These are phyloP conservation scores for Nomada hirtipes DNA, from an alignment of 2,888 invertebrate species.

Conservation along the genomic window DNA sequence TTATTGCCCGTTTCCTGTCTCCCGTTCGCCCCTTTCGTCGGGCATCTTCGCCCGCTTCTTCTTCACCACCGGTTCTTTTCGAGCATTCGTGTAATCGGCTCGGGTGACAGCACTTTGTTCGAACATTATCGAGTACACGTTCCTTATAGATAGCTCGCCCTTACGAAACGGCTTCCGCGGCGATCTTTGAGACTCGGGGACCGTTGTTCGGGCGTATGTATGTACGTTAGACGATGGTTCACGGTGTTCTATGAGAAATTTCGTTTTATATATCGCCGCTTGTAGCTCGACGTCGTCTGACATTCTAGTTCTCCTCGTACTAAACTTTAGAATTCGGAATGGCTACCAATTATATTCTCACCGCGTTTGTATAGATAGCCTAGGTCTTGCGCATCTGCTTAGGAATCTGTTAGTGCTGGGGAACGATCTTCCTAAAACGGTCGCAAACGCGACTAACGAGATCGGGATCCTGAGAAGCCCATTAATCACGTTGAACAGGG, in stretches of 20 bases:
- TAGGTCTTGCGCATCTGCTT: neutral
- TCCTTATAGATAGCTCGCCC: slow-evolving; percentile 77
- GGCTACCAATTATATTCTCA: neutral
- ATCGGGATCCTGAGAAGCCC: neutral
- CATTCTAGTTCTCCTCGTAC: too few relatives aligned
- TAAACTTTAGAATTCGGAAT: neutral
- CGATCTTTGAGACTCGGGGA: neutral
- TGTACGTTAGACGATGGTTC: too few relatives aligned
- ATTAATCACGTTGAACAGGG: neutral
- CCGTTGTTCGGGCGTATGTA: neutral
- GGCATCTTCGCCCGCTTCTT: slow-evolving; percentile 26
- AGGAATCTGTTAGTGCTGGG: neutral
- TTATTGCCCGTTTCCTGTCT: slow-evolving; percentile 41
- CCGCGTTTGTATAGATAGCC: neutral
- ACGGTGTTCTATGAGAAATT: too few relatives aligned
- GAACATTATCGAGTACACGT: slow-evolving; percentile 80
- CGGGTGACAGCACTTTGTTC: slow-evolving; percentile 77
- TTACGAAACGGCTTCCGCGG: slow-evolving; percentile 74
- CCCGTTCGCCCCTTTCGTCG: slow-evolving; percentile 24
- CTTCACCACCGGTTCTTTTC: slow-evolving; percentile 66
- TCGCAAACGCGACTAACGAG: neutral
- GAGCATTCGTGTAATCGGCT: slow-evolving; percentile 76
- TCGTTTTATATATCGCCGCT: too few relatives aligned
- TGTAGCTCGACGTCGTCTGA: too few relatives aligned
- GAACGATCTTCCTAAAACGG: neutral